Conservation (phyloP, 2,888 invertebrate genomes). For the Phymatocera aterrima region DNA sequence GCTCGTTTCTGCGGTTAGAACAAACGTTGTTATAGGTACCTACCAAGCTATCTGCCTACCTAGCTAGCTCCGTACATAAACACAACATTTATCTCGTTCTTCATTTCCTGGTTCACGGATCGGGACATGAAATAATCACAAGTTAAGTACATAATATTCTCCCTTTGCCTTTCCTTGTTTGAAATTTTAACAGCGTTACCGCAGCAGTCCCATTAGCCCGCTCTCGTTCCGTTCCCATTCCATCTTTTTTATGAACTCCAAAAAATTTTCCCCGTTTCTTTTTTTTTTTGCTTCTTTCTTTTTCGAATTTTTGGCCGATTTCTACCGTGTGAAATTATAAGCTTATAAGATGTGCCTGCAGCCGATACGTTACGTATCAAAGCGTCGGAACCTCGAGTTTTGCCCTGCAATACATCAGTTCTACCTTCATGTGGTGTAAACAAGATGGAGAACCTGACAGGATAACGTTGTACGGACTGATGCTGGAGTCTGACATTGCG, state of each 20-base stretch:
- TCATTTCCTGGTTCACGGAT: conserved; percentile 39
- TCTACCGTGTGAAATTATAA: background rate
- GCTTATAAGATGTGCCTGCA: background rate
- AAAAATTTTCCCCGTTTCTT: background rate
- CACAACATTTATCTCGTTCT: conserved; percentile 42
- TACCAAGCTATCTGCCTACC: no score
- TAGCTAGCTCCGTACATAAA: conserved; percentile 11
- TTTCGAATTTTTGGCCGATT: no score
- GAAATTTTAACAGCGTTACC: conserved; percentile 23
- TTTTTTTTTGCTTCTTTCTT: background rate
- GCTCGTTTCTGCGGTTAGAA: conserved; percentile 26
- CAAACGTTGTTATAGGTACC: no score
- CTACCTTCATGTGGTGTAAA: background rate
- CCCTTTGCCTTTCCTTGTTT: background rate
- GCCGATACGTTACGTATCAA: background rate
- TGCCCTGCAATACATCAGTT: conserved; percentile 2
- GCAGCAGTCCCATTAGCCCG: background rate
- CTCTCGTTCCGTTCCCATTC: background rate
- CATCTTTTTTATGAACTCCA: background rate
- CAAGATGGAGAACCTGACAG: conserved; percentile 37
- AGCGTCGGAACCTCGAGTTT: background rate
- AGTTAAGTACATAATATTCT: conserved; percentile 36
- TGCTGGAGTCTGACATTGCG: background rate
- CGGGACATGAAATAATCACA: conserved; percentile 38
- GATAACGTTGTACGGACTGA: background rate